Conservation (phyloP, 1,140 invertebrate species). For the Ditylenchus dipsaci region DNA sequence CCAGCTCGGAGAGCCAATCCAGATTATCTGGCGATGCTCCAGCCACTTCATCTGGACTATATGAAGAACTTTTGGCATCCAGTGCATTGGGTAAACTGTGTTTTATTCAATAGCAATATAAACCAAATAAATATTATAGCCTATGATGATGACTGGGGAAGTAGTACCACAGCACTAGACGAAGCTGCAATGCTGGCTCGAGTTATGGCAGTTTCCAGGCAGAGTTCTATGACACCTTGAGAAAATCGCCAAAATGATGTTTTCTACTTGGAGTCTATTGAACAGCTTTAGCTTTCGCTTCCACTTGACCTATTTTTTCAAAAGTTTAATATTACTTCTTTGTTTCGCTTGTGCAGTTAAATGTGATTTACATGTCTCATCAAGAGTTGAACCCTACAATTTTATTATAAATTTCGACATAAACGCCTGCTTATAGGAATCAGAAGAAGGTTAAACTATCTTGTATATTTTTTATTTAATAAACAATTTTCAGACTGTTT, state of each 20-base stretch:
- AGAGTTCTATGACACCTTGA: constrained; percentile 37
- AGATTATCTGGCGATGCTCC: neutral
- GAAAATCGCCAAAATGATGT: constrained; percentile 23
- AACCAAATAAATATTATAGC: neutral
- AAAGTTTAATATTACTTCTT: too few species aligned
- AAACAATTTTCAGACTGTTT: too few species aligned
- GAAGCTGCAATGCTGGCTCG: constrained; percentile 29
- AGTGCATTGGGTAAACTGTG: constrained; percentile 10
- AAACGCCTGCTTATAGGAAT: too few species aligned
- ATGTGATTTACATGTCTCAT: too few species aligned
- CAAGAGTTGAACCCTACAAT: too few species aligned
- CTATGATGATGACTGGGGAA: constrained; percentile 5
- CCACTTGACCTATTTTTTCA: too few species aligned
- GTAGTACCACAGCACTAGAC: constrained; percentile 9
- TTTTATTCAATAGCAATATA: neutral
- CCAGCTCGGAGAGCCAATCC: neutral
- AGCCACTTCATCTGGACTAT: constrained; percentile 19
- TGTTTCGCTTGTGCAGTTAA: too few species aligned
- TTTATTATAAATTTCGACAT: too few species aligned
- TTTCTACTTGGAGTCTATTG: neutral
- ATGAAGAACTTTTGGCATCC: constrained; percentile 31
- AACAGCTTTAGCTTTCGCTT: too few species aligned
- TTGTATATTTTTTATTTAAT: too few species aligned
- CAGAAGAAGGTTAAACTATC: too few species aligned
- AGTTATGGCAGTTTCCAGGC: constrained; percentile 42